Base-by-base conservation (phyloP, 2,113 vertebrate species). In the Marmota monax region DNA sequence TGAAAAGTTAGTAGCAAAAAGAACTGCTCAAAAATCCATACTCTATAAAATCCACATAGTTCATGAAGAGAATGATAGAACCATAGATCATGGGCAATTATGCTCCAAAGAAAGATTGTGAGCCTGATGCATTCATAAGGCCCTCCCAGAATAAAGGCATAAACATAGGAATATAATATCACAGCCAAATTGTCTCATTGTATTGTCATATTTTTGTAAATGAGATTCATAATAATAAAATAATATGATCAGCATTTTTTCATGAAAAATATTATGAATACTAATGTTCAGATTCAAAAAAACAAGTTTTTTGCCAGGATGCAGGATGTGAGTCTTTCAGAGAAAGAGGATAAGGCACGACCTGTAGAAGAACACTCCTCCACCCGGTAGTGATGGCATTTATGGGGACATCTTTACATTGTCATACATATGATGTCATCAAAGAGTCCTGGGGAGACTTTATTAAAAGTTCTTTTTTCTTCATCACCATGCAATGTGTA, bases 1-100 rank as follows among this genome's bases (percentile, higher is more conserved):
- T 92, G 90, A 92, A 92, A 96, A 96, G 63, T 94, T 96, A 88
- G 90, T 93, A 95, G 74, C 78, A 97, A 94, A 97, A 96, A 65
- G 20, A 96, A 23, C 78, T 72, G 65, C 29, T 93, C 70, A 85
- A 86, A 95, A 97, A 94, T 95, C 96, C 85, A 92, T 95, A 92
- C 48, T 84, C 73, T 82, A 76, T 97, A 65, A 96, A 97, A 96
- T n/a, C 48, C 90, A 91, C 82, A 76, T 85, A 78, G 20, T 20
- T 96, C 92, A 89, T 86, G 65, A 97, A n/a, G 4, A 88, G 42
- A 94, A 86, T 91, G 69, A 91, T 58, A 94, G 92, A 97, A 92
- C 29, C 84, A 58, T 94, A 78, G 86, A 88, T 95, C 80, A 73
- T 34, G 16, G 70, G 5, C 65, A 77, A 20, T 94, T 88, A 94